Base-by-base conservation (phyloP, 2,888 invertebrate genomes). In the Syritta pipiens region DNA sequence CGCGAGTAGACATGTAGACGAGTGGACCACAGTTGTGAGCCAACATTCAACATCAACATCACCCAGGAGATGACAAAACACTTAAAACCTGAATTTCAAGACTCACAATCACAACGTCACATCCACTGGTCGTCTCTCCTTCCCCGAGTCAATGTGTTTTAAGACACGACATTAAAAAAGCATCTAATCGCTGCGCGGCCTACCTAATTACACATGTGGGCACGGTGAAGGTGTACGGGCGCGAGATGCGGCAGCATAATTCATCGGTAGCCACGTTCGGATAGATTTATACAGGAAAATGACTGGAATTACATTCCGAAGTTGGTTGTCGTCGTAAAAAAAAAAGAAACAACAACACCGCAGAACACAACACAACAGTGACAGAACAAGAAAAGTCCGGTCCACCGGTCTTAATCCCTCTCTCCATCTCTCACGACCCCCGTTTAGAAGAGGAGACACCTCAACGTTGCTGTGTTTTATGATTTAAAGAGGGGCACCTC, bases 171-270 rank as follows among this genome's bases (percentile, higher is more conserved):
- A 79, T 74, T 62, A 79, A 79, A 79, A 68, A 72, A 74, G 67
- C 79, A 79, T 79, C 74, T 79, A 79, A 79, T 79, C 67, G 79
- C 79, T 37, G 49, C 42, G 79, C 57, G 67, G 79, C 74, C 79
- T 79, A 79, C 79, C 79, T 79, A 79, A 79, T 79, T 79, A 79
- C 79, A 74, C 74, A 65, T 46, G 28, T 22, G 65, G 28, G 24
- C 24, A 30, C 42, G 48, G n/a, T 37, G 28, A 28, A 17, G 26
- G 24, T 20, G 20, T 51, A 17, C 28, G 10, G 14, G 30, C 49
- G n/a, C 37, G 10, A 35, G 30, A 26, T 26, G 14, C 46, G 53
- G 57, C 28, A 44, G 48, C 49, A 68, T 74, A 79, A 79, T 68
- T 68, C 79, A 79, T 79, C 79, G 62, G 79, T 79, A 79, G 79